phyloP scores from a whole-genome alignment of 2,888 invertebrate species.

The Lochmaea capreae region DNA sequence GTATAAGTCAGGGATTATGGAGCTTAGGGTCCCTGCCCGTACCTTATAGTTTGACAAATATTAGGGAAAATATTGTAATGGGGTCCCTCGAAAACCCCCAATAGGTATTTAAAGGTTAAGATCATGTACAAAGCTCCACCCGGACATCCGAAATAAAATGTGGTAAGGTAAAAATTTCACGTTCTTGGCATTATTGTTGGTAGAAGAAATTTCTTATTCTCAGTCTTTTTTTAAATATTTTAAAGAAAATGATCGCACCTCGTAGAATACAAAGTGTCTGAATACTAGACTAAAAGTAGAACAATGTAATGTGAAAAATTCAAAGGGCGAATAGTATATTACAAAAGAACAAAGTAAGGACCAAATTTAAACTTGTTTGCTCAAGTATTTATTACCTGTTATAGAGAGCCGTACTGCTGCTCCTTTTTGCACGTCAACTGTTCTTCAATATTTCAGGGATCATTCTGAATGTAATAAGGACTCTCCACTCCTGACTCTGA shows the following conservation, averaged over 20 bases:
- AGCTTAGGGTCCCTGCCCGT: too few relatives aligned
- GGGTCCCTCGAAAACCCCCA: too few relatives aligned
- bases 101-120: too few relatives aligned
- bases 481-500: constrained; percentile 31
- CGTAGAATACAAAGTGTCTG: neutral
- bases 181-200: too few relatives aligned
- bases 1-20: too few relatives aligned
- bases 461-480: constrained; percentile 36
- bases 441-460: constrained; percentile 49
- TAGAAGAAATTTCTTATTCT: too few relatives aligned
- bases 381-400: constrained; percentile 52
- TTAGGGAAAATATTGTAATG: too few relatives aligned
- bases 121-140: too few relatives aligned
- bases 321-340: constrained; percentile 25
- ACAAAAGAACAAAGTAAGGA: constrained; percentile 36
- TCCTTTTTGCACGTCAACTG: constrained; percentile 53
- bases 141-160: too few relatives aligned
- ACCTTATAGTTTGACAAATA: too few relatives aligned
- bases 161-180: too few relatives aligned
- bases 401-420: constrained; percentile 56
- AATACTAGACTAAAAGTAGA: neutral
- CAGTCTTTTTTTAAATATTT: too few relatives aligned
- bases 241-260: neutral
- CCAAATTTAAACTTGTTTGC: constrained; percentile 37
- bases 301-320: constrained; percentile 32